Base-by-base conservation (phyloP, 2,888 invertebrate species). In the Pristionchus maxplancki region DNA sequence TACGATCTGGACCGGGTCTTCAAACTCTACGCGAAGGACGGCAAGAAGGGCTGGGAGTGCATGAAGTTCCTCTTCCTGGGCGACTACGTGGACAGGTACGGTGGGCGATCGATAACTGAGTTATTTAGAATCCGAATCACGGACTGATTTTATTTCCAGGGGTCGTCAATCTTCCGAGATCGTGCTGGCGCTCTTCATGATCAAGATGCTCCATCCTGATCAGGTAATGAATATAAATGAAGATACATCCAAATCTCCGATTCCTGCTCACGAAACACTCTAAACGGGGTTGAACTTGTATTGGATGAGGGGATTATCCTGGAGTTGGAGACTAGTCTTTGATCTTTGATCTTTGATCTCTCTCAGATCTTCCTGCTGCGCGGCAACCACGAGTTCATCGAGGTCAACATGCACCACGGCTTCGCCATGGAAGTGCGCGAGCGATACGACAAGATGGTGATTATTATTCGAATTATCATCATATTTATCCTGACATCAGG, bases 181-280 rank as follows among this genome's bases (percentile, higher is more conserved):
- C 78, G 48, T 78, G 44, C 13, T 78, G 78, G 78, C 28, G 2
- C 78, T 78, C 11, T 78, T 78, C 78, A 28, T 24, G 15, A 24
- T 78, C 44, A 78, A 78, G 78, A 71, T 78, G 40, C 78, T 78
- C n/a, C 37, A 17, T 40, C 78, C 78, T 9, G 78, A 78, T 28
- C n/a, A 13, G n/a, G 78, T 78, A 28, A n/a, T 15, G 78, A 48
- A n/a, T 20, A 20, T 48, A 11, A 48, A 48, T 20, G 8, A 50
- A 50, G 5, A 50, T n/a, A n/a, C n/a, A n/a, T n/a, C n/a, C n/a
- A n/a, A n/a, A n/a, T n/a, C n/a, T n/a, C n/a, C n/a, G n/a, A n/a
- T n/a, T n/a, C n/a, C n/a, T n/a, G n/a, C n/a, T n/a, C n/a, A n/a
- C n/a, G n/a, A n/a, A n/a, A n/a, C n/a, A n/a, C n/a, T n/a, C n/a